Base-by-base conservation (phyloP, 2,797 vertebrate species). In the Fratercula arctica region DNA sequence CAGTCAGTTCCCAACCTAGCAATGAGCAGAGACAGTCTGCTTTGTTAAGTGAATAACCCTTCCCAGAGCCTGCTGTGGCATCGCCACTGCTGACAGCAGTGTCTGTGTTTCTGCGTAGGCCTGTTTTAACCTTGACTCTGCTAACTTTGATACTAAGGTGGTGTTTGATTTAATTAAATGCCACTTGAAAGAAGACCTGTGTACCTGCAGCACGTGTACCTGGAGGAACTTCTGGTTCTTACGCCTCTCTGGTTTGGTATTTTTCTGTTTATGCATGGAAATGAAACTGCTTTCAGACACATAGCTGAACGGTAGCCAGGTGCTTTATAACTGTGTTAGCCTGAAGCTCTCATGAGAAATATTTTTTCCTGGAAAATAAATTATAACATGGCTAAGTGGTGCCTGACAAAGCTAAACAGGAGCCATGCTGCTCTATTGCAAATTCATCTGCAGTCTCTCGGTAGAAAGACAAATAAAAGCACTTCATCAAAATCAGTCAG, bases 401-500 rank as follows among this genome's bases (percentile, higher is more conserved):
- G 97, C 97, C 98, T 98, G 98, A 98, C 97, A 98, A 98, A 98
- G 97, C 98, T 98, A 98, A 98, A 98, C 98, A 97, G 97, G 97
- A 98, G 97, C 98, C 97, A 97, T 97, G 97, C 97, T 97, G 97
- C 98, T 98, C 96, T 97, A 97, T 96, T 98, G 97, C 97, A 97
- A 98, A 98, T 98, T 98, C 97, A 97, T 97, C 97, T 98, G 97
- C 98, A 98, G 98, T 98, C 97, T 97, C 98, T 98, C 85, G 92
- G 96, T 97, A 97, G 98, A 98, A 97, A 98, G 98, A 98, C 98
- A 98, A 98, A 98, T 98, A 98, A 98, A 98, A 98, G 97, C 98
- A 98, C 98, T 99, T 99, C 97, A 99, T 99, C 98, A 99, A 99
- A 99, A 98, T 98, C 98, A 98, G 98, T 98, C 98, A 98, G 98